Base-by-base conservation (phyloP, 2,113 vertebrate genomes). In the Bubo scandiacus region DNA sequence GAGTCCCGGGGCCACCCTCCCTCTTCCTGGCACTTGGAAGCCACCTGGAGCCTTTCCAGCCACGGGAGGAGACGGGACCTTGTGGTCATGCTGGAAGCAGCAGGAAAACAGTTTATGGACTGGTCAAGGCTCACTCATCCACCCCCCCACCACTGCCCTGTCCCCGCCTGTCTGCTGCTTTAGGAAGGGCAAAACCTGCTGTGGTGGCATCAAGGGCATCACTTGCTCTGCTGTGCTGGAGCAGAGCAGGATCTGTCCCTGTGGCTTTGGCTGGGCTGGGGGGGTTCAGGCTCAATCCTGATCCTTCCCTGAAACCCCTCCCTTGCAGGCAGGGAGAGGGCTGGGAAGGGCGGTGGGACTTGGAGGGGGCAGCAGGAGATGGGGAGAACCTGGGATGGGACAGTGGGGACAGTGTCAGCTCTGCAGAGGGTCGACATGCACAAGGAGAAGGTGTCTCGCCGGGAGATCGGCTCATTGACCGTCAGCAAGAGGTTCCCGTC, bases 391-490 rank as follows among this genome's bases (percentile, higher is more conserved):
- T 0, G 12, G 80, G 15, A 2, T 4, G 52, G 83, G 36, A 0
- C 4, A 0, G 1, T 11, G 45, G 47, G 25, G 38, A 36, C 42
- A 0, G 3, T n/a, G 42, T 62, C 25, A 16, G 87, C 75, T 54
- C 67, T 6, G 1, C 96, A 99, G 99, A 98, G 97, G 71, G 98
- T 98, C 51, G 98, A 97, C 38, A 98, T 99, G 91, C 99, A 99
- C 92, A 96, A 98, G 73, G 99, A 99, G 95, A 99, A 99, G 61
- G 98, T 99, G 47, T 95, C 98, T 25, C 98, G 99, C 15, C 98
- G 98, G 88, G 98, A 98, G 96, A 99, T 99, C 0, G 99, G 99
- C 2, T 71, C 80, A 1, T 95, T 99, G 55, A 98, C 99, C 4
- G 13, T 95, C 12, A 40, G 96, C 72, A 98, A 96, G 95, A 97